A percentile compares a stretch with the other conserved stretches of the same genome.
phyloP scores from a whole-genome alignment of 2,797 vertebrate species.

The Phylloscopus collybita region DNA sequence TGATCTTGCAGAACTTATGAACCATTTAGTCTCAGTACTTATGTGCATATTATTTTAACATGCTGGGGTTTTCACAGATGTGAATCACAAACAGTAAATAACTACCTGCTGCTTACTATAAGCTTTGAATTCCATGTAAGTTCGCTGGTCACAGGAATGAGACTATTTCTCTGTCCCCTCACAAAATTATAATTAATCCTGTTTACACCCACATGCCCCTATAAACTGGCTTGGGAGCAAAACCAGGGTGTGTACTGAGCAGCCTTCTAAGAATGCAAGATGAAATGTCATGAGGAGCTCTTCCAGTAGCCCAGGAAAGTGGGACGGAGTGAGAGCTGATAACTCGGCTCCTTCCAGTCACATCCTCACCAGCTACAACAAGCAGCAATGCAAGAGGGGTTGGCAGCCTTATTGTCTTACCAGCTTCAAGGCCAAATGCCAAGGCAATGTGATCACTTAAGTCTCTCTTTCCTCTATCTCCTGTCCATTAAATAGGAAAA shows the following conservation, averaged over 20 bases:
- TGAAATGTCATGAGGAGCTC: neutral
- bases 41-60: neutral
- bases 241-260: fast-evolving
- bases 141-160: neutral
- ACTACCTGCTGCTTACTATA: neutral
- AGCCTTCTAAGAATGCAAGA: neutral
- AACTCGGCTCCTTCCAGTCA: neutral
- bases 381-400: too few relatives aligned
- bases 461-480: neutral
- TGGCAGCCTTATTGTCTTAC: neutral
- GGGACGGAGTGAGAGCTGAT: neutral
- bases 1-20: neutral
- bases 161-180: neutral
- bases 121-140: neutral
- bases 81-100: neutral
- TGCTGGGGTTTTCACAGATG: neutral
- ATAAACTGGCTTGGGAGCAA: neutral
- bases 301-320: neutral
- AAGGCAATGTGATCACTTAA: neutral
- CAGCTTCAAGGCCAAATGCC: neutral
- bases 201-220: neutral
- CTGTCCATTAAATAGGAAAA: neutral
- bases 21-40: neutral
- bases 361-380: neutral
- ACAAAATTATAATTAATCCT: neutral